Base-by-base conservation (phyloP, 1,140 invertebrate genomes). In the Ceratosolen solmsi region DNA sequence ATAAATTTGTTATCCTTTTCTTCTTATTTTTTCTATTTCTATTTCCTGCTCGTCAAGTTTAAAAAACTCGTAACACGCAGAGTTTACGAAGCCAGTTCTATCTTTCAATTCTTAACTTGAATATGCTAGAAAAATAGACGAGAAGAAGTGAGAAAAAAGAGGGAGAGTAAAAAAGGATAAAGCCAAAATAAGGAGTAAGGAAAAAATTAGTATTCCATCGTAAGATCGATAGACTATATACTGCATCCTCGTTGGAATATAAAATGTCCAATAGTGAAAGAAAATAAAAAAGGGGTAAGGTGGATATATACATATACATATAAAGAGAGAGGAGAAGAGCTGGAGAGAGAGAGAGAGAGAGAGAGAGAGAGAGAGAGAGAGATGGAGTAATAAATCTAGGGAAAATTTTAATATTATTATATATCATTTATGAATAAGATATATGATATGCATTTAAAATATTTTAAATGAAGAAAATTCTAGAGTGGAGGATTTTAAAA, bases 71-170 rank as follows among this genome's bases (percentile, higher is more conserved):
- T 20, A 51, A 49, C 22, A 72, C 13, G 22, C 8, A 51, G 46
- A 33, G 41, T 72, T 0, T 13, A 11, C 11, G 15, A 49, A 72
- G 9, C n/a, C 46, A 49, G n/a, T 51, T 72, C 15, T 30, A 30
- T 5, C 27, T 72, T 72, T 72, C 70, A 51, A 72, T 72, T 51
- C 36, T 72, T 51, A 51, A 56, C 13, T 49, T 33, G 51, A 58
- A 46, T n/a, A 72, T 20, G 58, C 54, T 25, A 65, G 63, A 7
- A 80, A 71, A 80, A 80, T 38, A 51, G 63, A 41, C 27, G 79
- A 72, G 70, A 27, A 56, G 36, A 46, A 49, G n/a, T 11, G 38
- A 49, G 9, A n/a, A n/a, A n/a, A n/a, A n/a, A n/a, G n/a, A n/a
- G 13, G 30, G 54, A 27, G 22, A 71, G 68, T 41, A 41, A 46